Evolutionary conservation across 2,888 invertebrate genomes (phyloP).

Genomic region (Esperia sulphurella): DNA sequence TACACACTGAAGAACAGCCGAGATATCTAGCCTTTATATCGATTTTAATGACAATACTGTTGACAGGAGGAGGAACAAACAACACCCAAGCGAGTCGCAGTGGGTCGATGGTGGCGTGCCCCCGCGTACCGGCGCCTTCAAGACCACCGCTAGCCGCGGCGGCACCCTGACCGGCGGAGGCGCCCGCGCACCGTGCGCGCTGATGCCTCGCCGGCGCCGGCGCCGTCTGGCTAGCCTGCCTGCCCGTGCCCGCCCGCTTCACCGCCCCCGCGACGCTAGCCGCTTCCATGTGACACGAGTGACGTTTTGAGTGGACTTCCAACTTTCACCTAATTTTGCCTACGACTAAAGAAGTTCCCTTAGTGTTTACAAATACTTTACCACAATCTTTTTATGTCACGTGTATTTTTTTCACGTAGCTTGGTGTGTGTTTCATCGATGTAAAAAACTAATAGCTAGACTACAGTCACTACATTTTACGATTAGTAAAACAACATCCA

Average conservation of each 20-base stretch:
- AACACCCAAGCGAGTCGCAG: slow-evolving; percentile 56
- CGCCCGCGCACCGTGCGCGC: slow-evolving; percentile 64
- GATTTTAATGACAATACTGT: slow-evolving; percentile 2
- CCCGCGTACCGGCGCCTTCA: slow-evolving; percentile 80
- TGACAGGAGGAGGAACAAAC: slow-evolving; percentile 57
- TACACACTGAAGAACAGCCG: too few species aligned
- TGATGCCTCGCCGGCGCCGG: slow-evolving; percentile 56
- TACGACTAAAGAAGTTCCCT: too few species aligned
- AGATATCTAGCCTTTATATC: neutral
- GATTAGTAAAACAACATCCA: too few species aligned
- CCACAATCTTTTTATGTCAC: too few species aligned
- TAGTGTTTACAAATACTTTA: too few species aligned
- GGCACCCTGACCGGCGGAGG: slow-evolving; percentile 66
- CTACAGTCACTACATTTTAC: too few species aligned
- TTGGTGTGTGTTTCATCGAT: too few species aligned
- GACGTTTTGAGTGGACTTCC: neutral
- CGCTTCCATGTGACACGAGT: slow-evolving; percentile 30
- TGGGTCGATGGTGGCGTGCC: slow-evolving; percentile 80
- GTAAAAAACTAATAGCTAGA: too few species aligned
- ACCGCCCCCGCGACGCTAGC: slow-evolving; percentile 38
- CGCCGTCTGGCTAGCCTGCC: slow-evolving; percentile 62
- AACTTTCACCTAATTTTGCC: neutral
- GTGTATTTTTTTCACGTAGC: too few species aligned
- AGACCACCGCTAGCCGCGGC: slow-evolving; percentile 67
- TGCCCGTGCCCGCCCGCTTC: slow-evolving; percentile 51